These are phyloP conservation scores for Cydia amplana DNA, from an alignment of 1,140 invertebrate species.

Conservation along the genomic window DNA sequence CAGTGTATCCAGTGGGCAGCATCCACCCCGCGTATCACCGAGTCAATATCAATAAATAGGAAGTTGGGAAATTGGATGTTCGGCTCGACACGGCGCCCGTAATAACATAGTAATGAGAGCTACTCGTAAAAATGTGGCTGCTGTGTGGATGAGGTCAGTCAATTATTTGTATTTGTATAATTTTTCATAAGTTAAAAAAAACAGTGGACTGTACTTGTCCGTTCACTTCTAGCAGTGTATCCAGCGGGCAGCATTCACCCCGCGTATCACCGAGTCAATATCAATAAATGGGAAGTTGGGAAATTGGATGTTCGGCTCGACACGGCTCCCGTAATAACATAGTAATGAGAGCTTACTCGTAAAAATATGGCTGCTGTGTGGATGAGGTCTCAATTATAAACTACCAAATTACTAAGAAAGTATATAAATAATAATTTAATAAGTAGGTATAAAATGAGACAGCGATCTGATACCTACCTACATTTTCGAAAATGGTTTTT, in stretches of 20 bases:
- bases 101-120: constrained; percentile 77
- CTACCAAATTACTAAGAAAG: neutral
- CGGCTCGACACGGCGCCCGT: constrained; percentile 65
- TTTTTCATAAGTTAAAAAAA: no score
- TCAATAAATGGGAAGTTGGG: constrained; percentile 77
- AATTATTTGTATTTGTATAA: no score
- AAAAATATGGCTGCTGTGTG: constrained; percentile 68
- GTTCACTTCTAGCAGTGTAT: neutral
- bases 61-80: constrained; percentile 78
- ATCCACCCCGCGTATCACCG: constrained; percentile 66
- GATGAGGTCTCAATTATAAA: constrained; percentile 28
- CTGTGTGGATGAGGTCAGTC: constrained; percentile 37
- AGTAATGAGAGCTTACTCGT: constrained; percentile 76
- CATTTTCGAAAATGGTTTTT: no score
- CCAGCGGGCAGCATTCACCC: constrained; percentile 49
- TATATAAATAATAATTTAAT: no score
- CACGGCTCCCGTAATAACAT: constrained; percentile 73
- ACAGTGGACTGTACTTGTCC: neutral
- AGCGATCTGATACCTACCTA: no score
- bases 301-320: constrained; percentile 77
- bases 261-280: constrained; percentile 76
- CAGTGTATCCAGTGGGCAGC: constrained; percentile 34
- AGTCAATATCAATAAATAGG: constrained; percentile 79
- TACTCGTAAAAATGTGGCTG: constrained; percentile 75
- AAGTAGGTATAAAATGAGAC: neutral